Base-by-base conservation (phyloP, 2,113 vertebrate genomes). In the Ochotona princeps region DNA sequence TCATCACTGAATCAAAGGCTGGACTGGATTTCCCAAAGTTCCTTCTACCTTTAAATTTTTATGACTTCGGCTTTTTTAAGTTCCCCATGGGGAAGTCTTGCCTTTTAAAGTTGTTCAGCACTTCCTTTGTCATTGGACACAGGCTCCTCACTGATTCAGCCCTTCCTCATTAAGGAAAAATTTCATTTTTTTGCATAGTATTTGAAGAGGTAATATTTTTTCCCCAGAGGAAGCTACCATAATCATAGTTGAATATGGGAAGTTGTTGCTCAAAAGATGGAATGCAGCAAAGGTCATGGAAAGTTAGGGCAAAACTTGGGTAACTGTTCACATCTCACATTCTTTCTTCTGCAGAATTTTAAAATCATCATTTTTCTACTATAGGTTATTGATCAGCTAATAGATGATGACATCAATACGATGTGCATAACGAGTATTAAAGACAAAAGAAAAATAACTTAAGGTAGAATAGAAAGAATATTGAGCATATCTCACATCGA, bases 1-100 rank as follows among this genome's bases (percentile, higher is more conserved):
- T 67, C 94, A 88, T 83, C 73, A 75, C 83, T 78, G 94, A 94
- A 94, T 90, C 79, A 94, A 93, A 97, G 47, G 25, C 72, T 83
- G 73, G 57, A 60, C 84, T 84, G 75, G 75, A 91, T 93, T 89
- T 93, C 21, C 47, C 76, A 8, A 83, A 83, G 54, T 86, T 17
- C 49, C 72, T 89, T 89, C 87, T 67, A 86, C 72, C 8, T 93
- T 74, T 94, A 92, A 87, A 87, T 72, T 88, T 96, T 92, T 92
- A 94, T 94, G 80, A 83, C 66, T 73, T 72, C 83, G 74, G 54
- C 61, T 81, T 83, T 23, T 87, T 81, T 57, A 85, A 79, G 61
- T 57, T 83, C 90, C 38, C 47, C 95, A 70, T 49, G 38, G 83
- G 60, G 85, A 96, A 93, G 49, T 8, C 67, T 21, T 92, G 47